Conservation (phyloP, 2,797 vertebrate species). For the Enoplosus armatus region DNA sequence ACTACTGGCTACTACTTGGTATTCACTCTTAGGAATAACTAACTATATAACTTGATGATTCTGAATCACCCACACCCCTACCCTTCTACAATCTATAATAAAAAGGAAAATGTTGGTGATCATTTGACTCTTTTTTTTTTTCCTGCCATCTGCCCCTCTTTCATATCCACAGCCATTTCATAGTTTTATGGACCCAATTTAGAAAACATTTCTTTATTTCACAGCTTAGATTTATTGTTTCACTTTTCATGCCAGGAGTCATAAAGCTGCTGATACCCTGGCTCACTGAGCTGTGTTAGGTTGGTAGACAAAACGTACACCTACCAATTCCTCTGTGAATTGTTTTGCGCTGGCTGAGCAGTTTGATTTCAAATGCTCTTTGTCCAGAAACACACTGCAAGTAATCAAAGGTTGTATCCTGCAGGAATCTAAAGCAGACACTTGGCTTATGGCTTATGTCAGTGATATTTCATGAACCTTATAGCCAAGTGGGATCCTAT, state of each 20-base stretch:
- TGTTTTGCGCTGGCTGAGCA: slow-evolving; percentile 35
- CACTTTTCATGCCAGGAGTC: slow-evolving; percentile 24
- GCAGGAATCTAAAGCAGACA: slow-evolving; percentile 13
- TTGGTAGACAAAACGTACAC: slow-evolving; percentile 47
- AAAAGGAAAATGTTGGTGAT: slow-evolving; percentile 6
- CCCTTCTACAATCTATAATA: neutral
- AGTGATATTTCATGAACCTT: slow-evolving; percentile 6
- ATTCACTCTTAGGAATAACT: slow-evolving; percentile 7
- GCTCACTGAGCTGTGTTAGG: slow-evolving; percentile 20
- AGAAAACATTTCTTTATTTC: slow-evolving; percentile 32
- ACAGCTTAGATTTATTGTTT: slow-evolving; percentile 28
- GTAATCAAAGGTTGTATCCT: slow-evolving; percentile 25
- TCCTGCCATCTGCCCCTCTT: slow-evolving; percentile 6
- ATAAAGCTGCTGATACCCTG: slow-evolving; percentile 39
- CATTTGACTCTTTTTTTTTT: neutral
- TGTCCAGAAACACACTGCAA: slow-evolving; percentile 36
- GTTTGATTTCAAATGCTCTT: slow-evolving; percentile 43
- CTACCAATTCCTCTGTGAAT: slow-evolving; percentile 10
- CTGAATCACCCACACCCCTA: neutral
- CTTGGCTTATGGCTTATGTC: neutral
- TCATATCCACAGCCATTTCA: slow-evolving; percentile 7
- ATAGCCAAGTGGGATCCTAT: neutral
- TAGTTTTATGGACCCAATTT: slow-evolving; percentile 48
- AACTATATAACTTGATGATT: slow-evolving; percentile 3
- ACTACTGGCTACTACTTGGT: neutral